These are phyloP conservation scores for Fragum fragum DNA, from an alignment of 2,888 invertebrate genomes.

Conservation along the genomic window DNA sequence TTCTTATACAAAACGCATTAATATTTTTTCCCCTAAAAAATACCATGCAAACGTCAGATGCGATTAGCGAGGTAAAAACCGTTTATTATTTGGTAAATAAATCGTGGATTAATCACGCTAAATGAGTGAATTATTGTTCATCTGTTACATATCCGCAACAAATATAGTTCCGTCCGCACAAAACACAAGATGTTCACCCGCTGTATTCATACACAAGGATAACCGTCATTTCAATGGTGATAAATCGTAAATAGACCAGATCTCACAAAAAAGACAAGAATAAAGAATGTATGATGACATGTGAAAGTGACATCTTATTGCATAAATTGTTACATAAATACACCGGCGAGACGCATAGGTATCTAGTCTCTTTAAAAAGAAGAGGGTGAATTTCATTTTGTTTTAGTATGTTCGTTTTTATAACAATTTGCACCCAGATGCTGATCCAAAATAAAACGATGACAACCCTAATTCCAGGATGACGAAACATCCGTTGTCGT, in stretches of 20 bases:
- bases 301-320: neutral
- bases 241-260: neutral
- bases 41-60: constrained; percentile 21
- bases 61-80: constrained; percentile 34
- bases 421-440: no score
- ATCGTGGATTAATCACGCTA: constrained; percentile 48
- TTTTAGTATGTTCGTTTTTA: no score
- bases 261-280: neutral
- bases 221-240: constrained; percentile 3
- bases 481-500: no score
- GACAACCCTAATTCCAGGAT: no score
- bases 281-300: neutral
- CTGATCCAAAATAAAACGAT: no score
- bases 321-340: constrained; percentile 1
- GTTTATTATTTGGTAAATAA: constrained; percentile 38
- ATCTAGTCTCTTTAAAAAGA: no score
- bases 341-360: neutral
- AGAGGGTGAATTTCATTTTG: no score
- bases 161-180: constrained; percentile 19
- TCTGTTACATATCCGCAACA: constrained; percentile 41
- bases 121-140: constrained; percentile 53
- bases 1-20: no score
- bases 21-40: no score
- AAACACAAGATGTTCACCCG: constrained; percentile 24
- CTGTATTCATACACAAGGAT: constrained; percentile 20